Evolutionary conservation across 2,113 vertebrate genomes (phyloP).

Genomic region (Paedocypris sp.): DNA sequence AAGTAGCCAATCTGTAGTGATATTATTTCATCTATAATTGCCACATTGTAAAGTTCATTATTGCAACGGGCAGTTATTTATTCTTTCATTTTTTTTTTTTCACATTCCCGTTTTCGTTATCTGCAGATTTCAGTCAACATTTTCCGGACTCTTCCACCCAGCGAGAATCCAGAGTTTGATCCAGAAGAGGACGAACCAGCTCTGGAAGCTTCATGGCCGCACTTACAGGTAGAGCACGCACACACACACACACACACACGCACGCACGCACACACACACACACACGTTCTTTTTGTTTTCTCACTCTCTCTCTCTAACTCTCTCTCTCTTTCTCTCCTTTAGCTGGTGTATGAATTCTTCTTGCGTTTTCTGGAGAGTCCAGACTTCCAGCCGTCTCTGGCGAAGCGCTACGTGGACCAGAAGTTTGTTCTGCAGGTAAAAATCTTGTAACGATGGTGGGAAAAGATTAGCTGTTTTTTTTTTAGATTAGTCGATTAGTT

Average conservation of each 20-base stretch:
- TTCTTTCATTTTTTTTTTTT: not conserved
- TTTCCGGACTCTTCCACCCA: constrained; percentile 82
- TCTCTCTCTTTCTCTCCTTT: not conserved
- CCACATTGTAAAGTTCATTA: no score
- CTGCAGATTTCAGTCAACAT: constrained; percentile 83
- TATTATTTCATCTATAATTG: no score
- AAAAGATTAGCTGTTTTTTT: not conserved
- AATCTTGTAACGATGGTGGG: not conserved
- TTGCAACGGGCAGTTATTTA: no score
- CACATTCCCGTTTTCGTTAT: not conserved
- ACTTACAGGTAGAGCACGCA: constrained; percentile 68
- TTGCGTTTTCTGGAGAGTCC: constrained; percentile 86
- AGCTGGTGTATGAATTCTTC: constrained; percentile 91
- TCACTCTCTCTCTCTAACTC: not conserved
- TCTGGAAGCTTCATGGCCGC: constrained; percentile 86
- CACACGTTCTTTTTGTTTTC: no score
- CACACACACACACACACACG: not conserved
- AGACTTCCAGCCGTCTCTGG: constrained; percentile 86
- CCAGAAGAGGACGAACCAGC: constrained; percentile 87
- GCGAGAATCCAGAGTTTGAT: constrained; percentile 88
- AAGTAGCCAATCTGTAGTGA: no score
- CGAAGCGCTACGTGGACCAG: constrained; percentile 88
- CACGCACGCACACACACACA: constrained; percentile 52
- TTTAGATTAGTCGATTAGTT: no score
- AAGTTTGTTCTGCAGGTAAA: constrained; percentile 85